phyloP scores from a whole-genome alignment of 1,140 invertebrate species.

The Bombus waltoni region DNA sequence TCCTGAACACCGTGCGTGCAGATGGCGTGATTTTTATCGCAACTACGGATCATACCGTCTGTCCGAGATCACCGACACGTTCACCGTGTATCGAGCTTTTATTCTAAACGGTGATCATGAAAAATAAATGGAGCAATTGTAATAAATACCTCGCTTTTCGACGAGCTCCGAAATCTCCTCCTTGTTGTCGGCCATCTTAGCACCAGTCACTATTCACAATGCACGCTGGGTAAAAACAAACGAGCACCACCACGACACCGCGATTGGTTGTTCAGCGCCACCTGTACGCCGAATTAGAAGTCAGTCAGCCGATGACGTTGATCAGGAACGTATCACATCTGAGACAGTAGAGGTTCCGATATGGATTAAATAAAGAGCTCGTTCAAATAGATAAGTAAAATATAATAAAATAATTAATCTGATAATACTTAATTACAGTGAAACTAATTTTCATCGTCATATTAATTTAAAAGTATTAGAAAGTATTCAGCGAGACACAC shows the following conservation, averaged over 20 bases:
- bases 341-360: not conserved
- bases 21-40: conserved; percentile 71
- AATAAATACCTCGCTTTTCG: conserved; percentile 83
- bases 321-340: conserved; percentile 28
- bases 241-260: conserved; percentile 60
- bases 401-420: too few relatives aligned
- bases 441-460: too few relatives aligned
- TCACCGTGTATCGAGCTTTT: not conserved
- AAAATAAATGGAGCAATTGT: conserved; percentile 41
- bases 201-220: conserved; percentile 82
- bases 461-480: not conserved
- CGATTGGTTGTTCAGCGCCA: conserved; percentile 51
- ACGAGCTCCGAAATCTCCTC: conserved; percentile 84
- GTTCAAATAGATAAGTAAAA: too few relatives aligned
- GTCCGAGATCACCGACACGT: conserved; percentile 4
- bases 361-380: not conserved
- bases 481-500: not conserved
- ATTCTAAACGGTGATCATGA: conserved; percentile 19
- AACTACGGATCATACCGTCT: conserved; percentile 53
- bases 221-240: conserved; percentile 81
- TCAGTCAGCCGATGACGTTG: conserved; percentile 45
- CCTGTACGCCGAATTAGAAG: conserved; percentile 47
- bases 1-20: conserved; percentile 58
- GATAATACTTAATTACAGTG: not conserved
- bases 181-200: conserved; percentile 86